Percentiles rank a stretch among this genome's conserved stretches.
Evolutionary conservation across 2,113 vertebrate species (phyloP).

Genomic region (Prietella phreatophila): DNA sequence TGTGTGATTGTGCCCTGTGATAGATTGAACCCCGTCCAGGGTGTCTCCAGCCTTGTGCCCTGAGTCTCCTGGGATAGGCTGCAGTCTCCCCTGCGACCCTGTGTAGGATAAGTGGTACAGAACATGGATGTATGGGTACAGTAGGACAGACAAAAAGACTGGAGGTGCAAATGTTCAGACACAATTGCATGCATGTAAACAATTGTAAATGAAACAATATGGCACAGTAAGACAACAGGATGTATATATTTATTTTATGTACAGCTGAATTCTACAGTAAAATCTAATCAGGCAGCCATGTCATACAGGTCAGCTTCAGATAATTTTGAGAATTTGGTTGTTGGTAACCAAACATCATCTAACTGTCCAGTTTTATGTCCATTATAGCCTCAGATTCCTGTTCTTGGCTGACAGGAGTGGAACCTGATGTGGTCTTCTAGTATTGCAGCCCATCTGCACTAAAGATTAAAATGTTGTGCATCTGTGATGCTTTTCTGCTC

Average conservation of each 20-base stretch:
- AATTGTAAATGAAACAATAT: no score
- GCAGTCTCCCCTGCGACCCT: no score
- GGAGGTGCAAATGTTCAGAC: no score
- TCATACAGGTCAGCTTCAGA: background rate
- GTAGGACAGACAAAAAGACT: no score
- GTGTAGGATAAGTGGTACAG: no score
- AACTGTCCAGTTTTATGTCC: background rate
- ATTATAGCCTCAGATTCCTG: background rate
- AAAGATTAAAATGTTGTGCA: background rate
- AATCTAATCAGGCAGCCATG: background rate
- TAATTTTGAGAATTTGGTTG: background rate
- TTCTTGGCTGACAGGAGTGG: background rate
- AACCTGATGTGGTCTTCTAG: background rate
- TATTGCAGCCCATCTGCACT: background rate
- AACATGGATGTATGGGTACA: no score
- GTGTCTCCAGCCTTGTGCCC: no score
- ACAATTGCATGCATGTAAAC: no score
- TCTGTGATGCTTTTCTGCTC: background rate
- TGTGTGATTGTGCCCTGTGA: no score
- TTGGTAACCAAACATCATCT: background rate
- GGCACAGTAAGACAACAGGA: no score
- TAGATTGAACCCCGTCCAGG: no score
- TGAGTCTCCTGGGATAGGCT: no score
- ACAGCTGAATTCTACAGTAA: background rate
- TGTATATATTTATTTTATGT: background rate